These are phyloP conservation scores for Chloebia gouldiae DNA, from an alignment of 2,113 vertebrate species.

Conservation along the genomic window DNA sequence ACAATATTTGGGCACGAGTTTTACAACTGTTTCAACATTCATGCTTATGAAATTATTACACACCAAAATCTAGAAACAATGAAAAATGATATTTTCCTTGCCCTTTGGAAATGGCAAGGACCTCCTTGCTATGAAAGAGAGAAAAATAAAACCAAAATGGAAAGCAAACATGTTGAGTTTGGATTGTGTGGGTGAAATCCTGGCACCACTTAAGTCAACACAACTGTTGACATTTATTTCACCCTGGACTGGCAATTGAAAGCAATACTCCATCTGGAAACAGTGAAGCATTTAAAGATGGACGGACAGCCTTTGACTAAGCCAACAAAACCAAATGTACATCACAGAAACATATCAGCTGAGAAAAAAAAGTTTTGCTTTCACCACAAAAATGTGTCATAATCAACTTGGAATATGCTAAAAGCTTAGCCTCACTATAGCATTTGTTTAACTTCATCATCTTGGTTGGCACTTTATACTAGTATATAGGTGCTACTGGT, in stretches of 20 bases:
- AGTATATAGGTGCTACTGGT: neutral
- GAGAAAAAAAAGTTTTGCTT: neutral
- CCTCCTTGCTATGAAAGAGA: neutral
- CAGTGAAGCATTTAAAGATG: neutral
- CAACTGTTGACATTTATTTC: neutral
- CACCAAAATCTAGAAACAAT: neutral
- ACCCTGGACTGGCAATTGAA: neutral
- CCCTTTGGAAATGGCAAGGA: neutral
- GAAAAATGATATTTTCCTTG: neutral
- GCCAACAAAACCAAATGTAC: neutral
- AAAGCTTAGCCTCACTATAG: neutral
- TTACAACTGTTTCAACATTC: neutral
- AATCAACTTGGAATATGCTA: neutral
- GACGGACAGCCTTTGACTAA: neutral
- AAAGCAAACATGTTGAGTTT: neutral
- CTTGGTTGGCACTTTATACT: neutral
- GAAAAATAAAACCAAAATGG: neutral
- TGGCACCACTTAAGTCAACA: neutral
- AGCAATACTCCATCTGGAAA: neutral
- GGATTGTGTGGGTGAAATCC: neutral
- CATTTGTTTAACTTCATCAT: neutral
- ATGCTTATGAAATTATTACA: neutral
- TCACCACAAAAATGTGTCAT: neutral
- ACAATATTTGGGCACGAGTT: neutral
- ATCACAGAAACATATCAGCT: neutral